Evolutionary conservation across 35 echinoderm and acorn worm species (phyloP).

Genomic region (Anneissia japonica): DNA sequence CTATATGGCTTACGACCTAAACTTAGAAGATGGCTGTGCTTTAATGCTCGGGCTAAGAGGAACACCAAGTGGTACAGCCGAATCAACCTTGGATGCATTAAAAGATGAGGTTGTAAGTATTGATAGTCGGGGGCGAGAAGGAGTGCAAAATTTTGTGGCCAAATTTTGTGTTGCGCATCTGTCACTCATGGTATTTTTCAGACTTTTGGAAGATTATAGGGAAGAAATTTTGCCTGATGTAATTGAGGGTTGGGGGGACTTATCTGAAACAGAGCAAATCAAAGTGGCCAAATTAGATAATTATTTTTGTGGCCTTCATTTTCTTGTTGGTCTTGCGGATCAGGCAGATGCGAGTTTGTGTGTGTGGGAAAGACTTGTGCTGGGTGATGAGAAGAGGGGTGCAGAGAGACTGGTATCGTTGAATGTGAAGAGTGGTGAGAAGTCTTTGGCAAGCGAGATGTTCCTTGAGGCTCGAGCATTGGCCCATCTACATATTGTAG

Average conservation of each 20-base stretch:
- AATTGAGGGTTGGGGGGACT: slow-evolving; percentile 2
- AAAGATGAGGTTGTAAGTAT: slow-evolving; percentile 21
- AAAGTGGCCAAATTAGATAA: slow-evolving; percentile 16
- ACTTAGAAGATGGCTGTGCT: background rate
- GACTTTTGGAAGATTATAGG: slow-evolving; percentile 7
- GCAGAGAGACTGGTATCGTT: no score
- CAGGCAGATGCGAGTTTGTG: slow-evolving; percentile 27
- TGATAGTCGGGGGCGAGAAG: background rate
- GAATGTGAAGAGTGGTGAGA: no score
- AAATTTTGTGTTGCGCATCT: slow-evolving; percentile 30
- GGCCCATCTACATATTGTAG: slow-evolving; percentile 6
- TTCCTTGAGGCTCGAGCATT: slow-evolving; percentile 9
- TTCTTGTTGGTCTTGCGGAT: slow-evolving; percentile 46
- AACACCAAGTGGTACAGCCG: slow-evolving; percentile 13
- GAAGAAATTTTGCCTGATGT: slow-evolving; percentile 11
- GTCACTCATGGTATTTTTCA: slow-evolving; percentile 18
- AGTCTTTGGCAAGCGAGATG: background rate
- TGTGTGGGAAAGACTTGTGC: slow-evolving; percentile 41
- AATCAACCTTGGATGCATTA: background rate
- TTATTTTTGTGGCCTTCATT: slow-evolving; percentile 43
- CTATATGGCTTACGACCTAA: slow-evolving; percentile 2
- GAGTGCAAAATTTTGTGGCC: slow-evolving; percentile 6
- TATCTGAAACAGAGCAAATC: slow-evolving; percentile 5
- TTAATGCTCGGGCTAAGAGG: slow-evolving; percentile 23
- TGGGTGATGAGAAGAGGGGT: slow-evolving; percentile 29